A percentile compares a stretch with the other conserved stretches of the same genome.
phyloP scores from a whole-genome alignment of 2,113 vertebrate genomes.

The Platichthys flesus region DNA sequence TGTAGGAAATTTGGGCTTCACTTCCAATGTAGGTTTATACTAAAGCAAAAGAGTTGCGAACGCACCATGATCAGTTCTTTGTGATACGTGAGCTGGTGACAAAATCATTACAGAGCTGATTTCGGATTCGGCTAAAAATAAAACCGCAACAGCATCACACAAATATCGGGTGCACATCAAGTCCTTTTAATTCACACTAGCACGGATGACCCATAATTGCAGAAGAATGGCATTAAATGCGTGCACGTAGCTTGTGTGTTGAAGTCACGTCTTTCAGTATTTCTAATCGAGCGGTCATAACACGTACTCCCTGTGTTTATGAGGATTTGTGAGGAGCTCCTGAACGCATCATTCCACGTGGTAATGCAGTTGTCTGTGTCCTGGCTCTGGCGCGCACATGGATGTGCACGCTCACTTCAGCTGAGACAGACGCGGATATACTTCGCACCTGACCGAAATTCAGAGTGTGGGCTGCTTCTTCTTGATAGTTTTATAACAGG shows the following conservation, averaged over 20 bases:
- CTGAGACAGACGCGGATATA: background rate
- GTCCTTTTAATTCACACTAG: no score
- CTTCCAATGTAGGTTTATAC: background rate
- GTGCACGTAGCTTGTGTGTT: background rate
- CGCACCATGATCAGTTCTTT: fast-evolving
- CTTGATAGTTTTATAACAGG: background rate
- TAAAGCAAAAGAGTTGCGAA: background rate
- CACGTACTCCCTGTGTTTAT: fast-evolving
- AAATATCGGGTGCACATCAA: background rate
- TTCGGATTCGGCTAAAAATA: background rate
- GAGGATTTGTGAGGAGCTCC: fast-evolving
- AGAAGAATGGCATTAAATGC: background rate
- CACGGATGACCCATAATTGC: background rate
- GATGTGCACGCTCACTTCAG: constrained; percentile 19
- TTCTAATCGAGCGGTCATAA: background rate
- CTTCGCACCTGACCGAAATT: background rate
- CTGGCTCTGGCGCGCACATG: constrained; percentile 22
- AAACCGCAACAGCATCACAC: background rate
- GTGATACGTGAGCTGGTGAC: background rate
- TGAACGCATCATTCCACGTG: constrained; percentile 18
- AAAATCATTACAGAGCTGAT: background rate
- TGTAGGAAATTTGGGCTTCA: background rate
- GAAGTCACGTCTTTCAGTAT: background rate
- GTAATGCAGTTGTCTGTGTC: background rate
- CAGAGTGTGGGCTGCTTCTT: no score